Conservation (phyloP, 2,113 vertebrate species). For the Mola mola region DNA sequence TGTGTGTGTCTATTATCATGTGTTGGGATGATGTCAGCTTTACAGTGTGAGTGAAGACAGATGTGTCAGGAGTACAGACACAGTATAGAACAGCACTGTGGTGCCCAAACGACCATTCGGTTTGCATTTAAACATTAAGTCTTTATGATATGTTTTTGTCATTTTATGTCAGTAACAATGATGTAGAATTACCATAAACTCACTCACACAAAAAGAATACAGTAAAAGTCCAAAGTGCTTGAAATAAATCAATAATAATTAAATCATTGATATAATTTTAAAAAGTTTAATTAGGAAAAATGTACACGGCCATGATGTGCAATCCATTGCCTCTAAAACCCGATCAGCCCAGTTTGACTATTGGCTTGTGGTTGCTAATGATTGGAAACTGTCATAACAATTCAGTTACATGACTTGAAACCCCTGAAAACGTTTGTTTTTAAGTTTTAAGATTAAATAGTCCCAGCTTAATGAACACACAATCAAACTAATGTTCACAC, state of each 20-base stretch:
- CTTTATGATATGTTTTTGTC: not conserved
- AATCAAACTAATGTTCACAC: not conserved
- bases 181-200: slow-evolving; percentile 11
- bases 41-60: slow-evolving; percentile 69
- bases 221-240: not conserved
- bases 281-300: too few species aligned
- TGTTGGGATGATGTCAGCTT: slow-evolving; percentile 67
- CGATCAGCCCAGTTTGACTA: not conserved
- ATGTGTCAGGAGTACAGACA: slow-evolving; percentile 59
- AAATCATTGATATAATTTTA: not conserved
- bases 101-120: slow-evolving; percentile 13
- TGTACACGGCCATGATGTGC: too few species aligned
- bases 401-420: not conserved
- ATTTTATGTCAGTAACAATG: not conserved
- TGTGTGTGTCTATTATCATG: slow-evolving; percentile 28
- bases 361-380: not conserved
- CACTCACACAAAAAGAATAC: slow-evolving; percentile 1
- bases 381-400: not conserved
- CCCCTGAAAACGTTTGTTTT: not conserved
- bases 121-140: slow-evolving; percentile 9
- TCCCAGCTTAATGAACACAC: not conserved
- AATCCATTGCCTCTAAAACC: too few species aligned
- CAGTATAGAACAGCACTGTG: slow-evolving; percentile 24
- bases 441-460: not conserved
- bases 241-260: not conserved